A percentile compares a stretch with the other conserved stretches of the same genome.
Conservation (phyloP, 2,888 invertebrate genomes). For the Ectropis crepuscularia region DNA sequence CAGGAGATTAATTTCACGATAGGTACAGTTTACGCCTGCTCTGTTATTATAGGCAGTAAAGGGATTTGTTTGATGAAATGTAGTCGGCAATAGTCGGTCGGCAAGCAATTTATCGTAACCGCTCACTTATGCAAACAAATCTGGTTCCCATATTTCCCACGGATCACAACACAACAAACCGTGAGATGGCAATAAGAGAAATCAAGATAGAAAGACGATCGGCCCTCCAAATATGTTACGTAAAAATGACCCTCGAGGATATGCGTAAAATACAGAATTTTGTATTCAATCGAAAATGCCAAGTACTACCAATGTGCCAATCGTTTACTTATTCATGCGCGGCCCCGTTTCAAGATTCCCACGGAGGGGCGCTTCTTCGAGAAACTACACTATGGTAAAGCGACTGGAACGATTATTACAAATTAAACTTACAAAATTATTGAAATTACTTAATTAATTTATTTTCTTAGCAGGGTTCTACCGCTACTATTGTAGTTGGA, state of each 20-base stretch:
- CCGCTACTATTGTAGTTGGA: background rate
- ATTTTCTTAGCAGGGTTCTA: background rate
- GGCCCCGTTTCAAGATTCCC: conserved; percentile 60
- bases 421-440: background rate
- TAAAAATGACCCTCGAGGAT: conserved; percentile 5
- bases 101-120: conserved; percentile 23
- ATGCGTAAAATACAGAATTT: conserved; percentile 15
- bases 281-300: conserved; percentile 18
- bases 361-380: conserved; percentile 49
- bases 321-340: conserved; percentile 54
- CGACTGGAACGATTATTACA: background rate
- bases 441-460: background rate
- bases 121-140: conserved; percentile 20
- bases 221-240: conserved; percentile 4
- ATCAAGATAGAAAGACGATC: conserved; percentile 9
- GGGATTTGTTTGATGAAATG: background rate
- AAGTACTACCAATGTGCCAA: conserved; percentile 27
- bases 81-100: conserved; percentile 11
- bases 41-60: background rate
- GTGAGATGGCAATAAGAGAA: conserved; percentile 39
- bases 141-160: conserved; percentile 20
- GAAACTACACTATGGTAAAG: conserved; percentile 33
- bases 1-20: conserved; percentile 1
- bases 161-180: conserved; percentile 6
- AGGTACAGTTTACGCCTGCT: background rate